Evolutionary conservation across 37 sponge, comb jelly and placozoan species (phyloP).

Genomic region (Chondrosia reniformis): DNA sequence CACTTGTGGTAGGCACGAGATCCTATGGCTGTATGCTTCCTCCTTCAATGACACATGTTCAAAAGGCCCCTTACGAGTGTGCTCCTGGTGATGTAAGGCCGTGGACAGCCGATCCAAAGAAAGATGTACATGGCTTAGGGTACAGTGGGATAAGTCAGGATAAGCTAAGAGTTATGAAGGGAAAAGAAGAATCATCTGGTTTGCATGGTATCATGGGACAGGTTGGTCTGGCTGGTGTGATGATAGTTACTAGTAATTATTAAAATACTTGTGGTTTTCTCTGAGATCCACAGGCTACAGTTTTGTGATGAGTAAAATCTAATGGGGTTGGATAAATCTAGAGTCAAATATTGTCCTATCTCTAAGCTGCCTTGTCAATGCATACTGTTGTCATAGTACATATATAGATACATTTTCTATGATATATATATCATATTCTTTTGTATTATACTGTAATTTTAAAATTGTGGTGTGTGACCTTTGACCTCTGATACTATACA

Average conservation of each 20-base stretch:
- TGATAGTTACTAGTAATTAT: no score
- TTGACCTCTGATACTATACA: no score
- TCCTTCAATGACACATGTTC: not conserved
- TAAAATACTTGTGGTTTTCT: no score
- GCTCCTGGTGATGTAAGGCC: constrained; percentile 66
- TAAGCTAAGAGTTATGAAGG: constrained; percentile 11
- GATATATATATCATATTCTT: not conserved
- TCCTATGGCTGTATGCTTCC: not conserved
- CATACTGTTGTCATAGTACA: no score
- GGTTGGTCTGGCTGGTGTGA: no score
- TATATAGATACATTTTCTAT: not conserved
- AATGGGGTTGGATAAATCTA: no score
- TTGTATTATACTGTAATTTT: not conserved
- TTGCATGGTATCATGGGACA: constrained; percentile 82
- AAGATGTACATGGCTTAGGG: constrained; percentile 77
- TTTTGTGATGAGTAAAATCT: no score
- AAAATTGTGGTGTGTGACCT: not conserved
- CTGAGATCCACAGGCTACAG: no score
- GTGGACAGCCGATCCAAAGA: constrained; percentile 56
- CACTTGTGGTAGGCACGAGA: not conserved
- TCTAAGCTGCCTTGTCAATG: no score
- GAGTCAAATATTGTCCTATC: no score
- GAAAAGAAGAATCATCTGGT: constrained; percentile 17
- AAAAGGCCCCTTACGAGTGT: constrained; percentile 47
- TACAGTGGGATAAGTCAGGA: constrained; percentile 57